Evolutionary conservation across 2,888 invertebrate species (phyloP).

Genomic region (Poecilobothrus nobilitatus): DNA sequence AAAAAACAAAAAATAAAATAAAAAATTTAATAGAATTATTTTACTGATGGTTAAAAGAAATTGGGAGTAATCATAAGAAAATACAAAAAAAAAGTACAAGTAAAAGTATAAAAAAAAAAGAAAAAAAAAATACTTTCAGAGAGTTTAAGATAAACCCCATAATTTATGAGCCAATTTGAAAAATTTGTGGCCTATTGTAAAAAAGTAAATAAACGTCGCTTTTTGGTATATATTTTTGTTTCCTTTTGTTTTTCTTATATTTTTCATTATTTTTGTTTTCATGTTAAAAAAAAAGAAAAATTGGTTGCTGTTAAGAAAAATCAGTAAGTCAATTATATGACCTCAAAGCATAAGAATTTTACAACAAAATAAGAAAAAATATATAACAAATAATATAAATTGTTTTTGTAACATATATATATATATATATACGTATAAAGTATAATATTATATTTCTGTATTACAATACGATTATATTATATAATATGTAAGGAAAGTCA

Average conservation of each 20-base stretch:
- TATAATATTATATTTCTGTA: too few relatives aligned
- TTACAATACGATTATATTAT: too few relatives aligned
- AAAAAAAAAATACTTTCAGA: background rate
- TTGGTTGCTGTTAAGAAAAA: background rate
- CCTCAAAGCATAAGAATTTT: background rate
- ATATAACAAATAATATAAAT: background rate
- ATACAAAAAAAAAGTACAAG: too few relatives aligned
- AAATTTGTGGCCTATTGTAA: conserved; percentile 6
- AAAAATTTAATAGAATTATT: too few relatives aligned
- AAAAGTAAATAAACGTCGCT: background rate
- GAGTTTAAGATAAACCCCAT: conserved; percentile 6
- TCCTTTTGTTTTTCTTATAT: background rate
- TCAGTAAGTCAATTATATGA: conserved; percentile 3
- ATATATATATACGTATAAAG: background rate
- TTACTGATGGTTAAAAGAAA: too few relatives aligned
- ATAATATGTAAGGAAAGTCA: too few relatives aligned
- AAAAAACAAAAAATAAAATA: too few relatives aligned
- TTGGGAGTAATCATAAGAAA: too few relatives aligned
- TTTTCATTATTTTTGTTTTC: background rate
- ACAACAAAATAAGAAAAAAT: background rate
- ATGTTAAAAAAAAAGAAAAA: conserved; percentile 1
- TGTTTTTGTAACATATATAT: background rate
- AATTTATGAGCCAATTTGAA: conserved; percentile 1
- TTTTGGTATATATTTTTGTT: background rate
- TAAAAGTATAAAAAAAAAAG: too few relatives aligned